Evolutionary conservation across 2,113 vertebrate genomes (phyloP).

Genomic region (Orycteropus afer): DNA sequence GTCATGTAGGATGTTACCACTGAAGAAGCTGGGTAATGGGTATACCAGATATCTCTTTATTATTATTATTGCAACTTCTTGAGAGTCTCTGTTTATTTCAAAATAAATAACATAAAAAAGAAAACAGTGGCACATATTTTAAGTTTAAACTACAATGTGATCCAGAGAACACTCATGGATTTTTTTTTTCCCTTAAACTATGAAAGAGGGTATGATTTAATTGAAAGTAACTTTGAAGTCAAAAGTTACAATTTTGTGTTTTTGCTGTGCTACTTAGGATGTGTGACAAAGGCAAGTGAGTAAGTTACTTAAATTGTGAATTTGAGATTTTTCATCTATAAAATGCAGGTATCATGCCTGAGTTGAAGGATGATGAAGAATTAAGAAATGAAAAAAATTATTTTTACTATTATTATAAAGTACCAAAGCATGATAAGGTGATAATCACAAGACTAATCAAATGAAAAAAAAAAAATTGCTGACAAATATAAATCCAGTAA

Average conservation of each 20-base stretch:
- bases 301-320: background rate
- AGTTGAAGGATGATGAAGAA: background rate
- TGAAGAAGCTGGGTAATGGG: background rate
- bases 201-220: background rate
- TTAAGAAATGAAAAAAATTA: background rate
- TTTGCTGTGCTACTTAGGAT: background rate
- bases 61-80: background rate
- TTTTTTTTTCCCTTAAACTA: background rate
- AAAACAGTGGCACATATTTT: background rate
- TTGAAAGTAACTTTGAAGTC: background rate
- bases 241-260: background rate
- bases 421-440: background rate
- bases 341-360: background rate
- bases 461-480: background rate
- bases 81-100: background rate
- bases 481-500: background rate
- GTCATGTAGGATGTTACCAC: background rate
- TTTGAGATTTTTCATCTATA: background rate
- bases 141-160: constrained; percentile 1
- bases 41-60: background rate
- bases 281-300: background rate
- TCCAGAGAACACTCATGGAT: background rate
- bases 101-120: background rate
- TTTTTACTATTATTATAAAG: background rate
- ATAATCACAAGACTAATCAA: background rate